Conservation (phyloP, 2,113 vertebrate genomes). For the Mirounga angustirostris region DNA sequence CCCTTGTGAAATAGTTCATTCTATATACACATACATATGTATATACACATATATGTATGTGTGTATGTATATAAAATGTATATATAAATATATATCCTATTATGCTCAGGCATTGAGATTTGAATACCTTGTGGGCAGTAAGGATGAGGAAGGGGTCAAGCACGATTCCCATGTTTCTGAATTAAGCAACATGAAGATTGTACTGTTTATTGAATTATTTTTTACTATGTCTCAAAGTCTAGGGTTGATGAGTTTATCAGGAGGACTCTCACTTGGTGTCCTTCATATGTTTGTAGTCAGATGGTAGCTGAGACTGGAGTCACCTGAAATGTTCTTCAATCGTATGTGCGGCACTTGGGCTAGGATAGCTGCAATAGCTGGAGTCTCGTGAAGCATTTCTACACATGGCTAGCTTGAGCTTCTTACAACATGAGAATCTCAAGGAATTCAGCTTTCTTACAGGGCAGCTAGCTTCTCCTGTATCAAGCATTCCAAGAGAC, state of each 20-base stretch:
- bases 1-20: not conserved
- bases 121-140: not conserved
- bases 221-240: not conserved
- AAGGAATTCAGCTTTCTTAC: not conserved
- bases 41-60: not conserved
- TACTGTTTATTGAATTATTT: not conserved
- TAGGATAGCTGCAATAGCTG: not conserved
- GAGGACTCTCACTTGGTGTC: not conserved
- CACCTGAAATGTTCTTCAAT: not conserved
- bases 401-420: not conserved
- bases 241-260: not conserved
- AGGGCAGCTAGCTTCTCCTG: not conserved
- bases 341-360: not conserved
- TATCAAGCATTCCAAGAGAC: not conserved
- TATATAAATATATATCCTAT: not conserved
- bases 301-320: not conserved
- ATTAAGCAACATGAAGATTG: not conserved
- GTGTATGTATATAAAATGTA: not conserved
- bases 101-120: not conserved
- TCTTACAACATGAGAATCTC: not conserved
- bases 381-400: not conserved
- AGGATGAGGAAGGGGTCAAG: not conserved
- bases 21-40: not conserved
- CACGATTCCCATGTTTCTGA: not conserved
- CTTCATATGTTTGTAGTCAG: not conserved